A percentile compares a stretch with the other conserved stretches of the same genome.
Conservation (phyloP, 2,113 vertebrate genomes). For the Formicarius rufipectus region DNA sequence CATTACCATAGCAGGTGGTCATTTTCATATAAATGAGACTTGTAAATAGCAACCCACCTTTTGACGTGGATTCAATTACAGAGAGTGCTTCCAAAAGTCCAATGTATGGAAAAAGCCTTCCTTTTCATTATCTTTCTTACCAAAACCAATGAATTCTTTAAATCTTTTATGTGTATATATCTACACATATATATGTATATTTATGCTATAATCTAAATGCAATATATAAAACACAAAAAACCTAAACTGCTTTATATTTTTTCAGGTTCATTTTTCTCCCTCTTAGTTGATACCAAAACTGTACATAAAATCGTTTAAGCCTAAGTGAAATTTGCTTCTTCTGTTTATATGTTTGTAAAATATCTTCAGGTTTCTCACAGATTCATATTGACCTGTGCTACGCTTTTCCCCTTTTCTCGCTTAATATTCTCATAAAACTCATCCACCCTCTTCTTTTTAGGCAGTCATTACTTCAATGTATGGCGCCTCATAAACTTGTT, state of each 20-base stretch:
- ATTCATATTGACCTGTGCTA: not conserved
- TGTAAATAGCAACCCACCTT: slow-evolving; percentile 52
- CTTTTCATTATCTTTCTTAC: slow-evolving; percentile 4
- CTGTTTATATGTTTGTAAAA: not conserved
- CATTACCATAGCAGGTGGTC: slow-evolving; percentile 53
- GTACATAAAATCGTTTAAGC: not conserved
- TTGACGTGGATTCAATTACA: slow-evolving; percentile 41
- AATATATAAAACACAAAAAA: not conserved
- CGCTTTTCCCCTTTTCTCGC: not conserved
- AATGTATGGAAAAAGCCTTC: not conserved
- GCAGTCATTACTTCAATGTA: not conserved
- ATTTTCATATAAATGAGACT: slow-evolving; percentile 73
- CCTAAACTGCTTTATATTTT: not conserved
- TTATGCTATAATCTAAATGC: not conserved
- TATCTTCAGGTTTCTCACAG: not conserved
- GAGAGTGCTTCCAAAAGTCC: slow-evolving; percentile 34
- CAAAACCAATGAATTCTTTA: slow-evolving; percentile 14
- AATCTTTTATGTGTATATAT: not conserved
- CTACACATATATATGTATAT: not conserved
- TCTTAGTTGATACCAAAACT: not conserved
- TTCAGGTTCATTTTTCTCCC: not conserved
- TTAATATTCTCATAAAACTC: not conserved
- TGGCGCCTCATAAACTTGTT: not conserved
- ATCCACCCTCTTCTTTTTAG: not conserved
- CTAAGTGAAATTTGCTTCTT: not conserved